Base-by-base conservation (phyloP, 92 coral and sea anemone genomes). In the Micromussa lordhowensis region DNA sequence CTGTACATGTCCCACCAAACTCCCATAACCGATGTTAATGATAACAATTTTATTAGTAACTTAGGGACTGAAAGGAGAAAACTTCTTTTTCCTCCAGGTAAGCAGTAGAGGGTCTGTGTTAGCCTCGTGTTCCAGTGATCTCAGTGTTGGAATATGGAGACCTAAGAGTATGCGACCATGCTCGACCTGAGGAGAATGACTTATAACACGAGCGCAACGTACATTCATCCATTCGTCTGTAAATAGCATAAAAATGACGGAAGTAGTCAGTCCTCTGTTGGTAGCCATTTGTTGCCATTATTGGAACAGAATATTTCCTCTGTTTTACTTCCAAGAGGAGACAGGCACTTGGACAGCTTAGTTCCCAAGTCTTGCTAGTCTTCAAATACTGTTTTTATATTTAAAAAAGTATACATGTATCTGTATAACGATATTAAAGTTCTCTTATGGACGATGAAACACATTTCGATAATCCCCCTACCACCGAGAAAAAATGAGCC, bases 111-210 rank as follows among this genome's bases (percentile, higher is more conserved):
- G 84, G 21, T 90, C 95, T 15, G 93, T 95, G 68, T 88, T 95
- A 21, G 96, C 96, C 35, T 93, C 98, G 2, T 92, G 93, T 4
- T 95, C 95, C 18, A 93, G 96, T 84, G 98, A 95, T 68, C 86
- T 95, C 66, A 81, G 94, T 36, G 91, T 95, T 48, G 98, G 98
- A 55, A 92, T 95, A 66, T 95, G 98, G 98, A 88, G 98, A 57
- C 96, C 98, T 0, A 92, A 88, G 77, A 80, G 83, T 29, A 79
- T 90, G 71, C 79, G 93, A 22, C 98, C 98, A 19, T 75, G 2
- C 24, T 8, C 11, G 14, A 34, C 51, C 51, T 44, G 51, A 44
- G 51, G 10, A n/a, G 6, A 30, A 30, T 31, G 64, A 78, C 38
- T 51, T 19, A 18, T 3, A 78, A 19, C 82, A 78, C 24, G 30